Evolutionary conservation across 2,113 vertebrate genomes (phyloP).

Genomic region (Zapornia atra): DNA sequence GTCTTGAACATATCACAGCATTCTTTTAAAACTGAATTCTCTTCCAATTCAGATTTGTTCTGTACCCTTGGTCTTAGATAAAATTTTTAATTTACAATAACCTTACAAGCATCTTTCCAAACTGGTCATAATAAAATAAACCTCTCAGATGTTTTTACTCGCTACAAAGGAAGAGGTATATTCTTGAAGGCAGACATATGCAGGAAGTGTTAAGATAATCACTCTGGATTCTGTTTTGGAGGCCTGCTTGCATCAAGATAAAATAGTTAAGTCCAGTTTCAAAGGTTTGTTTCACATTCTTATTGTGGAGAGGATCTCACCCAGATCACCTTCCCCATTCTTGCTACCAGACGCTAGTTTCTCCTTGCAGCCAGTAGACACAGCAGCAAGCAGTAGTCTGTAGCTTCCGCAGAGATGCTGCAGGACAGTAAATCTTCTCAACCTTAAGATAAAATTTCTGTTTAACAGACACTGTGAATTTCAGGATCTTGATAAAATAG

Average conservation of each 20-base stretch:
- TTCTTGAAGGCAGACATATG: neutral
- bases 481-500: neutral
- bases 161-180: neutral
- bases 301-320: neutral
- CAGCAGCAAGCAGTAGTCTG: neutral
- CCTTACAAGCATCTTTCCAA: neutral
- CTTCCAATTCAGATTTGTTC: neutral
- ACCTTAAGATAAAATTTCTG: neutral
- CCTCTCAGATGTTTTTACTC: neutral
- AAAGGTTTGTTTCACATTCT: neutral
- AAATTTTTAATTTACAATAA: neutral
- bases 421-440: neutral
- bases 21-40: neutral
- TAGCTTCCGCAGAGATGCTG: neutral
- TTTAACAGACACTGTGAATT: neutral
- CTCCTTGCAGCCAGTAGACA: neutral
- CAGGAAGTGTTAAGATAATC: neutral
- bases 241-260: neutral
- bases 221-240: neutral
- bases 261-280: neutral
- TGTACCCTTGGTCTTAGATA: neutral
- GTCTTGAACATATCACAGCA: neutral
- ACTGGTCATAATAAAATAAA: neutral
- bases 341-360: accelerated
- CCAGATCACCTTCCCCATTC: neutral